These are phyloP conservation scores for Notolabrus celidotus DNA, from an alignment of 2,797 vertebrate genomes.

Conservation along the genomic window DNA sequence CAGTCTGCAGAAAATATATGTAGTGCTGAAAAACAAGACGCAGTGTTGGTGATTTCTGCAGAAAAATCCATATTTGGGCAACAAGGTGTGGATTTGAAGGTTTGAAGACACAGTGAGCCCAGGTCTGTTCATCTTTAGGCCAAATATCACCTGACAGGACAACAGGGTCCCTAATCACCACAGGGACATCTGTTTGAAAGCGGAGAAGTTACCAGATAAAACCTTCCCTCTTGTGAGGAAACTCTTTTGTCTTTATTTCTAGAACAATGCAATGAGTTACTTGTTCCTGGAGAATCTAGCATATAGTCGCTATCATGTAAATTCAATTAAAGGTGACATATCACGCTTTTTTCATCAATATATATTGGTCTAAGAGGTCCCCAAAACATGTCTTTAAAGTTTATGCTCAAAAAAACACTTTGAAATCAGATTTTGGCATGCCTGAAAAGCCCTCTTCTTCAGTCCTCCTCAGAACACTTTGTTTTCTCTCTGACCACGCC, in stretches of 20 bases:
- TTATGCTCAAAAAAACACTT: too few species aligned
- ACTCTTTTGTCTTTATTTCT: background rate
- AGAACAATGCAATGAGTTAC: background rate
- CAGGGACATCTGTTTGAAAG: conserved; percentile 14
- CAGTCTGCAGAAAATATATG: conserved; percentile 16
- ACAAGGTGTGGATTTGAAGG: conserved; percentile 5
- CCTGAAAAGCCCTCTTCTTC: too few species aligned
- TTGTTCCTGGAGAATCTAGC: too few species aligned
- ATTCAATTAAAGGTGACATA: too few species aligned
- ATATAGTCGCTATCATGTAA: too few species aligned
- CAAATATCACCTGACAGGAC: conserved; percentile 5
- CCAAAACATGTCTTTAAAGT: too few species aligned
- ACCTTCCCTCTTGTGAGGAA: background rate
- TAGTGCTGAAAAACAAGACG: background rate
- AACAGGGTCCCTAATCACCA: conserved; percentile 26
- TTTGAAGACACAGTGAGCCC: conserved; percentile 9
- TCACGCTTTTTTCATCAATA: too few species aligned
- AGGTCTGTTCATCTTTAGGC: conserved; percentile 9
- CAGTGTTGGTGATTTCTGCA: background rate
- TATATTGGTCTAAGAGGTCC: too few species aligned
- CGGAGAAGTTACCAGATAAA: conserved; percentile 14
- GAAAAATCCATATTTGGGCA: conserved; percentile 17
- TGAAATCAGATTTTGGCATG: too few species aligned
- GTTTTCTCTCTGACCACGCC: too few species aligned
- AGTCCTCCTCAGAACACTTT: too few species aligned